Evolutionary conservation across 2,113 vertebrate species (phyloP), one percentile per base, ranked within the genome.

Genomic region (Ctenodactylus gundi): DNA sequence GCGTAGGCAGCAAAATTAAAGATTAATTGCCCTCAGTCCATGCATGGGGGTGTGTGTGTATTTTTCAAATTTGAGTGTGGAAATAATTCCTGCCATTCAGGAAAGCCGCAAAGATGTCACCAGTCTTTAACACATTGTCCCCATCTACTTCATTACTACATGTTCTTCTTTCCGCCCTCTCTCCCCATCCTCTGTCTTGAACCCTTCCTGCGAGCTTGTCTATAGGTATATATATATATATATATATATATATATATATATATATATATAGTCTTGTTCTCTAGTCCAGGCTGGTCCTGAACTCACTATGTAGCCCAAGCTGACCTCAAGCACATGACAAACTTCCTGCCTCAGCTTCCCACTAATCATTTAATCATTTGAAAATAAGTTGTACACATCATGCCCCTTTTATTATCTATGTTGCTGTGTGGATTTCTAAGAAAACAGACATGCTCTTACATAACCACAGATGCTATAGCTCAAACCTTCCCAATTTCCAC

Each of bases 21-120:
- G 25, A 31, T 60, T 18, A 31, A 75, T n/a, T 49, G 55, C 18
- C 58, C 12, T 49, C 12, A 2, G 1, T 57, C 36, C 31, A 4
- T n/a, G 27, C 29, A 23, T 21, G 13, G n/a, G 2, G 72, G 65
- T 34, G 34, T 62, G 29, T 41, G n/a, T 31, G 23, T 36, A 36
- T 62, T 23, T 68, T 39, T 88, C 49, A 60, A 13, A 49, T 90
- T 90, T 72, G 44, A 34, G 76, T 53, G 55, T 78, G 39, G 60
- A 86, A 80, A 80, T 75, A 76, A 96, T 75, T 92, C 92, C 57
- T 72, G 93, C 39, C 12, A 78, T 44, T 86, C 55, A 68, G 21
- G 67, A 91, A 91, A 90, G 15, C 23, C 90, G 57, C 10, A 93
- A 76, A 64, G 78, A 76, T 65, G 18, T 64, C 62, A 72, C 44